Evolutionary conservation across 23 tunicate species (phyloP).

Genomic region (Ascidia mentula): DNA sequence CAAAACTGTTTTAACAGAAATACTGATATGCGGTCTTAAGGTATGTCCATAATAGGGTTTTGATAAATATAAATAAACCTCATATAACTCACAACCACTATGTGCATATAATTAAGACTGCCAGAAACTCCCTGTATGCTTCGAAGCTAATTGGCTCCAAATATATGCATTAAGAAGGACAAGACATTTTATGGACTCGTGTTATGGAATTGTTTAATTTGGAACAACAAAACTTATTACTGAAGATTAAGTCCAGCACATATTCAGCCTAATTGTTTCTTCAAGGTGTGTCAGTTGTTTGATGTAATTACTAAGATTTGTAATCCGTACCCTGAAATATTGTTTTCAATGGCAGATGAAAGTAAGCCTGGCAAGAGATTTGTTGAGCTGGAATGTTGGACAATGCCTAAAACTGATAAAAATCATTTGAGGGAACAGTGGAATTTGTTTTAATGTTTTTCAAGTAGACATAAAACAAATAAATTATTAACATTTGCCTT

Average conservation of each 20-base stretch:
- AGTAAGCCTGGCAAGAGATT: conserved; percentile 13
- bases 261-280: too few relatives aligned
- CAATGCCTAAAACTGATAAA: background rate
- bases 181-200: conserved; percentile 14
- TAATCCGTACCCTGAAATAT: too few relatives aligned
- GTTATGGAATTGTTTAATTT: conserved; percentile 13
- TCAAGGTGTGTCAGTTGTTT: too few relatives aligned
- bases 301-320: too few relatives aligned
- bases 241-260: background rate
- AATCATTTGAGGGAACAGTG: conserved; percentile 13
- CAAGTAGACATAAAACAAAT: background rate
- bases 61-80: background rate
- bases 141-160: conserved; percentile 2
- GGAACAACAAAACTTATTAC: background rate
- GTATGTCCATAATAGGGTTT: background rate
- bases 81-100: background rate
- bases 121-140: conserved; percentile 20
- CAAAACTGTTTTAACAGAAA: too few relatives aligned
- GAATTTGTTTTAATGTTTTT: conserved; percentile 30
- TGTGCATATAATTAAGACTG: background rate
- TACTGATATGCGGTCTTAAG: too few relatives aligned
- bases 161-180: background rate
- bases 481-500: too few relatives aligned
- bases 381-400: conserved; percentile 25
- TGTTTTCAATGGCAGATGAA: conserved; percentile 21